These are phyloP conservation scores for Pogonophryne albipinna DNA, from an alignment of 2,797 vertebrate species.

Conservation along the genomic window DNA sequence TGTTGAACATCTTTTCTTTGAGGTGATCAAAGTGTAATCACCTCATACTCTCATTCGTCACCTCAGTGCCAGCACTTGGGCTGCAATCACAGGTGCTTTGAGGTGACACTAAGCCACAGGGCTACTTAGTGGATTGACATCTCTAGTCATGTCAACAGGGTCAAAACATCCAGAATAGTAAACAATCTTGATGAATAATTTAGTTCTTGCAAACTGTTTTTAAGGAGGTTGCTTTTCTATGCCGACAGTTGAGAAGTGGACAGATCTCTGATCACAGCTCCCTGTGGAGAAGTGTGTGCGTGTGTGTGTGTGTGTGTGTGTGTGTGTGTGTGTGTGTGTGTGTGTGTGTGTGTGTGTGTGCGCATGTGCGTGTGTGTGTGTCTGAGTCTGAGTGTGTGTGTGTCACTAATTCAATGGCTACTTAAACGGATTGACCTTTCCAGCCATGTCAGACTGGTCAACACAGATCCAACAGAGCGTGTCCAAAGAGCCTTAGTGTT, in stretches of 20 bases:
- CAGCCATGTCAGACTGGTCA: constrained; percentile 55
- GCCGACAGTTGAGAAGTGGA: background rate
- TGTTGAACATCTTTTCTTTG: no score
- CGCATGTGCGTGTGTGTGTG: no score
- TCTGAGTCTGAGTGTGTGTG: constrained; percentile 1
- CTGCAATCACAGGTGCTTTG: background rate
- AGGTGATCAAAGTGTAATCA: background rate
- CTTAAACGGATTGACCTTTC: constrained; percentile 73
- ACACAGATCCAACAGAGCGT: constrained; percentile 23
- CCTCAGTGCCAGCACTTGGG: background rate
- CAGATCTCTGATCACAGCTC: no score
- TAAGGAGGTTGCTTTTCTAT: background rate
- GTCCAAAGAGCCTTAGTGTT: constrained; percentile 27
- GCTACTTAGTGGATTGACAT: constrained; percentile 50
- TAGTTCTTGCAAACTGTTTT: no score
- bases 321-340: no score
- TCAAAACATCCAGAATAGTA: constrained; percentile 1
- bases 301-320: no score
- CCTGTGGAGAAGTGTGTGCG: no score
- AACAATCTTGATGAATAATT: background rate
- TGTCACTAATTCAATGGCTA: constrained; percentile 48
- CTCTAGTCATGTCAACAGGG: constrained; percentile 14
- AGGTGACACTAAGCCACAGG: constrained; percentile 46
- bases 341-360: no score
- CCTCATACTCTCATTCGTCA: background rate